phyloP scores from a whole-genome alignment of 2,113 vertebrate species.

The Rhinoptilus africanus region DNA sequence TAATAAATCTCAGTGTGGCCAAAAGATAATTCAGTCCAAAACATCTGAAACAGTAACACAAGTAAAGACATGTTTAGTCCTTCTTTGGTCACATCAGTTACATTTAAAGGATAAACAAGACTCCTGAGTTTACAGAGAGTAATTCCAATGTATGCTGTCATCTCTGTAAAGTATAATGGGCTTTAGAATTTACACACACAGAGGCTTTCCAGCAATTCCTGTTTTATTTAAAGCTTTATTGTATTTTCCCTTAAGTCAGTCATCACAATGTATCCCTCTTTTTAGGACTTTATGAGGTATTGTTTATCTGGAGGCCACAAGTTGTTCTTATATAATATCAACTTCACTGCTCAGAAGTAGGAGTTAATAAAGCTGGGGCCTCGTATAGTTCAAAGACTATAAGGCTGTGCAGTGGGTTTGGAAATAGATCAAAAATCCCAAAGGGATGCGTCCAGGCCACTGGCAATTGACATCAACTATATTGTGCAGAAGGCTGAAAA shows the following conservation, averaged over 20 bases:
- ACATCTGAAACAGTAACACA: neutral
- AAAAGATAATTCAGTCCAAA: slow-evolving; percentile 32
- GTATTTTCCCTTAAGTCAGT: neutral
- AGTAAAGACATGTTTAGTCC: slow-evolving; percentile 8
- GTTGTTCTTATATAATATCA: neutral
- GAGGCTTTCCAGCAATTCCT: neutral
- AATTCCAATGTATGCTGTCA: neutral
- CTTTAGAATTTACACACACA: neutral
- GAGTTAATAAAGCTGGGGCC: neutral
- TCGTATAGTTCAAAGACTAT: neutral
- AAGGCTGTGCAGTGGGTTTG: slow-evolving; percentile 15
- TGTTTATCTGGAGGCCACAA: neutral
- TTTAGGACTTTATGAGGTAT: neutral
- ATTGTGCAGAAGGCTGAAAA: neutral
- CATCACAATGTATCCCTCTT: neutral
- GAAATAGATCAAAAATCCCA: slow-evolving; percentile 43
- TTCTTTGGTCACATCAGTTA: slow-evolving; percentile 35
- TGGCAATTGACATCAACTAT: neutral
- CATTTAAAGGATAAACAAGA: slow-evolving; percentile 35
- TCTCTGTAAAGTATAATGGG: slow-evolving; percentile 7
- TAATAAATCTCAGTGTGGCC: neutral
- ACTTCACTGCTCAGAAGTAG: neutral
- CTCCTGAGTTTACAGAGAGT: slow-evolving; percentile 17
- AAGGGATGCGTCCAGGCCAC: neutral
- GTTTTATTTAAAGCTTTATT: neutral